Conservation (phyloP, 2,113 vertebrate genomes). For the Platycercus adscitus region DNA sequence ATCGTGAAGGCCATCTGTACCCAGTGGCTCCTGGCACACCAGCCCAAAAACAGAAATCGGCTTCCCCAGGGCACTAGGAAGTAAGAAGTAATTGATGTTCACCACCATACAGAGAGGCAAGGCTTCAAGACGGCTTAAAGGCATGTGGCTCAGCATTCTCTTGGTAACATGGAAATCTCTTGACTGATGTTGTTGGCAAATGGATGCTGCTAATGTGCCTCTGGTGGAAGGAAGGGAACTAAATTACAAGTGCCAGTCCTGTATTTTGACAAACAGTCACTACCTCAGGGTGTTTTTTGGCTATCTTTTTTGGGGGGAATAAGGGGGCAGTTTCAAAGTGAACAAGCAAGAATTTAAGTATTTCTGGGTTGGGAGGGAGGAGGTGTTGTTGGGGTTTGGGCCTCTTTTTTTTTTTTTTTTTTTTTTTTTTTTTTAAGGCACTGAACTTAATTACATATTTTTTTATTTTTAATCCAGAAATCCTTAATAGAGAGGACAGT, state of each 20-base stretch:
- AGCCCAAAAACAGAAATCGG: conserved; percentile 64
- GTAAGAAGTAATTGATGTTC: neutral
- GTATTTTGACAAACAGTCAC: conserved; percentile 65
- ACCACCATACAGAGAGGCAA: no score
- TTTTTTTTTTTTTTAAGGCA: neutral
- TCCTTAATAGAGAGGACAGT: neutral
- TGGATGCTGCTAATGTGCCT: conserved; percentile 21
- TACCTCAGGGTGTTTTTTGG: conserved; percentile 72
- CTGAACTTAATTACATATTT: neutral
- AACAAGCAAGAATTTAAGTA: conserved; percentile 6
- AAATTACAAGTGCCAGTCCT: conserved; percentile 75
- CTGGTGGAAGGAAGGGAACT: conserved; percentile 34
- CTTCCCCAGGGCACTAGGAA: conserved; percentile 66
- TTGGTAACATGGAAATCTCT: neutral
- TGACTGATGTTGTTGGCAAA: neutral
- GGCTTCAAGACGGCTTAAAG: neutral
- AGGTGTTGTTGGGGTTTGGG: neutral
- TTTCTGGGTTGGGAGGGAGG: neutral
- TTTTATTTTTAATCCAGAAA: conserved; percentile 56
- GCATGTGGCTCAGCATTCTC: neutral
- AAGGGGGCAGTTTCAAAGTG: neutral
- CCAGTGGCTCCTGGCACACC: conserved; percentile 91
- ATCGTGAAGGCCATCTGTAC: conserved; percentile 91
- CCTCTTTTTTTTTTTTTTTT: neutral
- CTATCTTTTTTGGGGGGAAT: neutral